These are phyloP conservation scores for Anguilla rostrata DNA, from an alignment of 2,113 vertebrate species.

Conservation along the genomic window DNA sequence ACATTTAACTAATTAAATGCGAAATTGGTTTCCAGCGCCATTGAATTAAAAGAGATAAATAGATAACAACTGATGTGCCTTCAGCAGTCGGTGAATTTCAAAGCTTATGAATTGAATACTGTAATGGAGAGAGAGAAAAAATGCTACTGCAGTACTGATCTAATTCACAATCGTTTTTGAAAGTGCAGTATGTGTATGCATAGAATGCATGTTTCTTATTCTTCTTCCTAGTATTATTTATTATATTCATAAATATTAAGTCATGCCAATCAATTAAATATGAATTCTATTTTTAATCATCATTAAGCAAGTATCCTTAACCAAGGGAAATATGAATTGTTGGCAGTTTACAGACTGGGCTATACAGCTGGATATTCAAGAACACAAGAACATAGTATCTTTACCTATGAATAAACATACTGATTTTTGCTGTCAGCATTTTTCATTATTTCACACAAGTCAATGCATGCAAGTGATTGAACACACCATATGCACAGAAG, in stretches of 20 bases:
- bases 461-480: too few species aligned
- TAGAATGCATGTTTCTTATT: too few species aligned
- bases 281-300: neutral
- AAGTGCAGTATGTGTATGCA: too few species aligned
- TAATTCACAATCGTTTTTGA: neutral
- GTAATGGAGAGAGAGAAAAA: neutral
- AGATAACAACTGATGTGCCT: neutral
- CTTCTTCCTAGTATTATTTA: too few species aligned
- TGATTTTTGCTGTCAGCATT: too few species aligned
- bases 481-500: too few species aligned
- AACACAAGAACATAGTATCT: too few species aligned
- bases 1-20: neutral
- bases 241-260: neutral
- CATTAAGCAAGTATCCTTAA: neutral
- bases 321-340: neutral
- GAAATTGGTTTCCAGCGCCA: neutral
- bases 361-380: too few species aligned
- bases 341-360: too few species aligned
- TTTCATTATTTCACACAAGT: too few species aligned
- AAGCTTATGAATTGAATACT: neutral
- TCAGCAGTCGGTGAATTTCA: neutral
- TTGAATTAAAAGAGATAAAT: neutral
- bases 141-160: neutral
- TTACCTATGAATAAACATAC: too few species aligned
- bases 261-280: neutral